These are phyloP conservation scores for Pristionchus mayeri DNA, from an alignment of 2,888 invertebrate species.

Conservation along the genomic window DNA sequence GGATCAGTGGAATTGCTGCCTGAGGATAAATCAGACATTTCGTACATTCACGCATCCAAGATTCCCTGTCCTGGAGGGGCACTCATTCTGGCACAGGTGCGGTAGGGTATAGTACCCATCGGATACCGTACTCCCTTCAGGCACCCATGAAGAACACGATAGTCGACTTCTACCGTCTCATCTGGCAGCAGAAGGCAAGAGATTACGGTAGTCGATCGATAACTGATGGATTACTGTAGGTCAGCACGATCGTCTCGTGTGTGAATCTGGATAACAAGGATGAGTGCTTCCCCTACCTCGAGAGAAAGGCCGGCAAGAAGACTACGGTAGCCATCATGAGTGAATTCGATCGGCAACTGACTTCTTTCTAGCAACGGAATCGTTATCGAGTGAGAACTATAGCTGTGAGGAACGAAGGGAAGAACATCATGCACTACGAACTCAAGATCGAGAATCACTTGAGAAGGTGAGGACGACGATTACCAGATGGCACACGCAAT, in stretches of 20 bases:
- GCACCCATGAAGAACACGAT: conserved; percentile 31
- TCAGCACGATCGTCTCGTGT: conserved; percentile 38
- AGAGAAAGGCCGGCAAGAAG: conserved; percentile 42
- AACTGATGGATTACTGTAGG: background rate
- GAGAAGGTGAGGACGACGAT: conserved; percentile 35
- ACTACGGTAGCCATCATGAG: background rate
- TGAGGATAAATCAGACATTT: background rate
- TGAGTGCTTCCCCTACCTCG: conserved; percentile 39
- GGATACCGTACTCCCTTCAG: background rate
- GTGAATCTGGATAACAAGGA: conserved; percentile 15
- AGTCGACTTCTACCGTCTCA: conserved; percentile 41
- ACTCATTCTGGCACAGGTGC: conserved; percentile 9
- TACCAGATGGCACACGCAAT: background rate
- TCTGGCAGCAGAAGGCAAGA: conserved; percentile 43
- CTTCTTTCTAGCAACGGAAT: background rate
- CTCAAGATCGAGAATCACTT: conserved; percentile 43
- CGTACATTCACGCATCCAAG: conserved; percentile 34
- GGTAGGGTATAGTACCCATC: background rate
- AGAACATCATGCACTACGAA: conserved; percentile 36
- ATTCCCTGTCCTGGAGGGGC: conserved; percentile 17
- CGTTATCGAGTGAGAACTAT: conserved; percentile 21
- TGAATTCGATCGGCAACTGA: background rate
- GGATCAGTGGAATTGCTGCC: background rate
- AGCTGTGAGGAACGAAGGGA: conserved; percentile 15
- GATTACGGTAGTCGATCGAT: conserved; percentile 26